Evolutionary conservation across 2,888 invertebrate genomes (phyloP).

Genomic region (Agapetus fuscipes): DNA sequence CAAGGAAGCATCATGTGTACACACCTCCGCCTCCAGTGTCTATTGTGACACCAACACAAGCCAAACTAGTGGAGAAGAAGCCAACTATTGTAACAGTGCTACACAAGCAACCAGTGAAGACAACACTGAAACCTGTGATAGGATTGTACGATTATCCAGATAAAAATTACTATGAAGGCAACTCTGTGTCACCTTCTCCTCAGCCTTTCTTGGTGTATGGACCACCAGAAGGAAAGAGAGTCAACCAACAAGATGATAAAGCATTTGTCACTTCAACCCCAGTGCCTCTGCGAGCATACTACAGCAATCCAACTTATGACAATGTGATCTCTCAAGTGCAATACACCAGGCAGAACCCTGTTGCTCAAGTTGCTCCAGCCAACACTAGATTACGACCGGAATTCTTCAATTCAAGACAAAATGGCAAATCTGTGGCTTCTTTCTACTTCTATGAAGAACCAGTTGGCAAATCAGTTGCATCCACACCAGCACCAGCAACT

Average conservation of each 20-base stretch:
- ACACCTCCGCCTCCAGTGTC: slow-evolving; percentile 34
- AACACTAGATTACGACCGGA: slow-evolving; percentile 19
- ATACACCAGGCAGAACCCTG: slow-evolving; percentile 29
- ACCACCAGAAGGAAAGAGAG: slow-evolving; percentile 36
- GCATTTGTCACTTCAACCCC: slow-evolving; percentile 46
- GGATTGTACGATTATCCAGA: slow-evolving; percentile 39
- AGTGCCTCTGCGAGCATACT: slow-evolving; percentile 52
- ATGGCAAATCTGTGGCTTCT: slow-evolving; percentile 44
- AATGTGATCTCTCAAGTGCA: slow-evolving; percentile 46
- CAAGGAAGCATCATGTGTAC: slow-evolving; percentile 28
- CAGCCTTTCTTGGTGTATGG: slow-evolving; percentile 45
- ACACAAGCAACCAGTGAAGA: slow-evolving; percentile 37
- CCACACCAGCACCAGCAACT: slow-evolving; percentile 46
- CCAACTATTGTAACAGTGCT: slow-evolving; percentile 35
- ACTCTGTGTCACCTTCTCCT: slow-evolving; percentile 36
- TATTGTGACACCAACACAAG: slow-evolving; percentile 36
- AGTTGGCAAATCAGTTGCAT: slow-evolving; percentile 29
- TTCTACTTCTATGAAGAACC: slow-evolving; percentile 62
- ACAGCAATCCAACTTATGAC: slow-evolving; percentile 45
- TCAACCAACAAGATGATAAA: slow-evolving; percentile 29
- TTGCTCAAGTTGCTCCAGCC: slow-evolving; percentile 7
- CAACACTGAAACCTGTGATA: slow-evolving; percentile 40
- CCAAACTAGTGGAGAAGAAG: slow-evolving; percentile 33
- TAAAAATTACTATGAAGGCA: slow-evolving; percentile 34
- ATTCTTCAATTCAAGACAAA: slow-evolving; percentile 26